Conservation (phyloP, 2,888 invertebrate genomes). For the Odontocolon sp. region DNA sequence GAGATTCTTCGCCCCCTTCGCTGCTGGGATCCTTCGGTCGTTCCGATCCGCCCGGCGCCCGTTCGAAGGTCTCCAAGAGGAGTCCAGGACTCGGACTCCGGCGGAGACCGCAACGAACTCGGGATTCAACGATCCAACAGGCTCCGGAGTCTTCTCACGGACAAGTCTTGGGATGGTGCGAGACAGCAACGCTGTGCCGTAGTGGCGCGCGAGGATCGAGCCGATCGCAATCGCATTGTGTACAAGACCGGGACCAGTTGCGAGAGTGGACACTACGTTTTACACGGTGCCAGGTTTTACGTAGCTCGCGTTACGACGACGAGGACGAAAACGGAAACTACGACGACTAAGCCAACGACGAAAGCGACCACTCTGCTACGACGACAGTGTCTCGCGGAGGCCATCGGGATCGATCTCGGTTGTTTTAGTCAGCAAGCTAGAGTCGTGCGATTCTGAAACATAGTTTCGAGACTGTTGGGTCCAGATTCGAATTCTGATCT, state of each 20-base stretch:
- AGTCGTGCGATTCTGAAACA: slow-evolving; percentile 28
- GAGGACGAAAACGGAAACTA: slow-evolving; percentile 42
- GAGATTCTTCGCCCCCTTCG: not conserved
- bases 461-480: slow-evolving; percentile 25
- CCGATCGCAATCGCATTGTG: slow-evolving; percentile 65
- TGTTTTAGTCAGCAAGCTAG: slow-evolving; percentile 5
- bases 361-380: too few relatives aligned
- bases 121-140: too few relatives aligned
- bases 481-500: slow-evolving; percentile 43
- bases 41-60: slow-evolving; percentile 25
- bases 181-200: slow-evolving; percentile 3
- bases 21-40: slow-evolving; percentile 10
- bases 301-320: slow-evolving; percentile 39
- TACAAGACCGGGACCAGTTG: slow-evolving; percentile 63
- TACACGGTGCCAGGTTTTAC: slow-evolving; percentile 53
- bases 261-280: slow-evolving; percentile 56
- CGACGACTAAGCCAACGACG: slow-evolving; percentile 5
- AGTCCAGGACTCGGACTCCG: slow-evolving; percentile 34
- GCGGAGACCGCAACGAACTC: slow-evolving; percentile 21
- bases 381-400: too few relatives aligned
- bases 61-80: not conserved
- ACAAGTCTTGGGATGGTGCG: not conserved
- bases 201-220: slow-evolving; percentile 52
- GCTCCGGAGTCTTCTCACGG: slow-evolving; percentile 53
- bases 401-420: not conserved